Evolutionary conservation across 2,113 vertebrate species (phyloP), one percentile per base, ranked within the genome.

Genomic region (Neogale vison): DNA sequence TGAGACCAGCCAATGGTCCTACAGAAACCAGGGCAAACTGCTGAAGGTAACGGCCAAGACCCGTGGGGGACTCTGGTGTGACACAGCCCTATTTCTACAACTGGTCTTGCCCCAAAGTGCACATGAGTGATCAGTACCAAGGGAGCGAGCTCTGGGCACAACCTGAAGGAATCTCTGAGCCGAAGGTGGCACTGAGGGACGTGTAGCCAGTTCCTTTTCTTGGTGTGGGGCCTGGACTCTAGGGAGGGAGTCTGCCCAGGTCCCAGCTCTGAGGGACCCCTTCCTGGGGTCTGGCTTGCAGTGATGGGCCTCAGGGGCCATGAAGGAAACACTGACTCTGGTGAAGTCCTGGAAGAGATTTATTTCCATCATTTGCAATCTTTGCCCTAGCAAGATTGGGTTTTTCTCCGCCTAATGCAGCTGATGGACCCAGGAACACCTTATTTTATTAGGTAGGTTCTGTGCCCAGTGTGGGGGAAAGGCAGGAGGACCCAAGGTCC

Each of bases 81-180:
- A 42, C 71, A 9, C 72, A 36, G 42, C 23, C 57, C 71, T 24
- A n/a, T 29, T 47, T 63, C 57, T 34, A 63, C 31, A 50, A 7
- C 9, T 4, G 14, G 47, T 59, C 72, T 77, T 26, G 57, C 15
- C 45, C 57, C 45, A 7, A 57, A 52, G 36, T 1, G 18, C 23
- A 4, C 17, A 5, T 12, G 21, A 39, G 24, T 47, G 7, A 34
- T 17, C 42, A 29, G 47, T 23, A 24, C 26, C 1, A 63, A 42
- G 65, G 23, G 21, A 34, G 36, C 3, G 1, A 31, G 17, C 9
- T 15, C 7, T 15, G 1, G 20, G 39, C 15, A 76, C 0, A 0
- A 45, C 21, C 50, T n/a, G 72, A 47, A 36, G 76, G 50, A 36
- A 21, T 74, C 69, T 36, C 69, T 3, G 26, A 4, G 55, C 61